Percentiles rank a stretch among this genome's conserved stretches.
Conservation (phyloP, 1,140 invertebrate genomes). For the Potamilus streckersoni region DNA sequence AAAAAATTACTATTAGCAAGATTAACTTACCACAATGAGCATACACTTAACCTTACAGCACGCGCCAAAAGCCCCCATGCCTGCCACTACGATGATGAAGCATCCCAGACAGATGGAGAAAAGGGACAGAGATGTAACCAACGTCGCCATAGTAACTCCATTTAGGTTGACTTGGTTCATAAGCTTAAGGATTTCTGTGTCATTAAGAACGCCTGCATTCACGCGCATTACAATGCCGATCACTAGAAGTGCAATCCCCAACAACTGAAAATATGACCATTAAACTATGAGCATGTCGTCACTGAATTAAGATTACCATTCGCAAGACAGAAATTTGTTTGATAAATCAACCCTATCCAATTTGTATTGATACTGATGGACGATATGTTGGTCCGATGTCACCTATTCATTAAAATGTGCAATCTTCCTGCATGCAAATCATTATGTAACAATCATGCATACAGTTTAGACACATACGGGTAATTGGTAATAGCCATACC, state of each 20-base stretch:
- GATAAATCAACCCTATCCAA: too few species aligned
- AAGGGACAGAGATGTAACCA: constrained; percentile 29
- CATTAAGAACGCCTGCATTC: constrained; percentile 27
- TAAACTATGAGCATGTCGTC: too few species aligned
- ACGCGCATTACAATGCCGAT: constrained; percentile 32
- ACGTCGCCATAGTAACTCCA: constrained; percentile 17
- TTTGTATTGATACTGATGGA: too few species aligned
- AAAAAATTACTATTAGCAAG: too few species aligned
- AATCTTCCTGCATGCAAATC: too few species aligned
- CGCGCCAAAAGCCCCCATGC: constrained; percentile 33
- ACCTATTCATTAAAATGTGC: too few species aligned
- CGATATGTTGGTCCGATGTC: too few species aligned
- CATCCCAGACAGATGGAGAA: constrained; percentile 32
- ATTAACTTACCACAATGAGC: constrained; percentile 20
- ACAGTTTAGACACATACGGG: too few species aligned
- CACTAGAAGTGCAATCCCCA: constrained; percentile 36
- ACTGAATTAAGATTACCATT: too few species aligned
- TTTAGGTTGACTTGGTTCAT: constrained; percentile 31
- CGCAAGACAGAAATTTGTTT: too few species aligned
- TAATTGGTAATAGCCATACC: too few species aligned
- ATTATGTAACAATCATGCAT: too few species aligned
- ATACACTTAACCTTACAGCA: constrained; percentile 38
- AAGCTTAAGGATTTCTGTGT: constrained; percentile 23
- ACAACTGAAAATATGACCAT: constrained; percentile 23
- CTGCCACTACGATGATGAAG: constrained; percentile 32